Percentiles rank a stretch among this genome's conserved stretches.
Conservation (phyloP, 2,113 vertebrate species). For the Thunnus maccoyii region DNA sequence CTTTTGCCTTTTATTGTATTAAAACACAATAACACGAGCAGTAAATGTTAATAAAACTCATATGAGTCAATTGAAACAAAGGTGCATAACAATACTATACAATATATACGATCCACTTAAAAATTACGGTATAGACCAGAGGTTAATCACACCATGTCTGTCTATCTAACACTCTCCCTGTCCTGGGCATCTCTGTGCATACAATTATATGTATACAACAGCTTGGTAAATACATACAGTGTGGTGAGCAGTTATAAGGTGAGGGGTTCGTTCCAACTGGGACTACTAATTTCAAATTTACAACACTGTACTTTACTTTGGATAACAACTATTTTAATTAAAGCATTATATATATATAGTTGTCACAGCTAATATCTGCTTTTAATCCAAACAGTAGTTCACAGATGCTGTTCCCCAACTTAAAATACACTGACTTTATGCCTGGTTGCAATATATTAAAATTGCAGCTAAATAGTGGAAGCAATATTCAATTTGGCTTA, state of each 20-base stretch:
- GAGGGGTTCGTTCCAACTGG: conserved; percentile 44
- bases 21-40: conserved; percentile 62
- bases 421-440: conserved; percentile 44
- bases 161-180: conserved; percentile 47
- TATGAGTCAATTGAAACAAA: conserved; percentile 72
- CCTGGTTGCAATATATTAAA: conserved; percentile 24
- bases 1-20: conserved; percentile 68
- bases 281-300: conserved; percentile 39
- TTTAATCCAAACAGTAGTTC: conserved; percentile 57
- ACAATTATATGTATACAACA: conserved; percentile 51
- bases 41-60: conserved; percentile 71
- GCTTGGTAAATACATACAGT: conserved; percentile 54
- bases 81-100: conserved; percentile 79
- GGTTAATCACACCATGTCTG: conserved; percentile 58
- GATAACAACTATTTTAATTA: conserved; percentile 66
- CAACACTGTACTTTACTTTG: conserved; percentile 68
- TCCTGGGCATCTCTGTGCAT: conserved; percentile 36
- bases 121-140: conserved; percentile 64
- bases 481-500: conserved; percentile 52
- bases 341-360: conserved; percentile 63
- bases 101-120: conserved; percentile 71
- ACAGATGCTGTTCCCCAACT: conserved; percentile 52
- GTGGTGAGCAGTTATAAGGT: conserved; percentile 51
- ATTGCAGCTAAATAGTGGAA: conserved; percentile 61
- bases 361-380: conserved; percentile 55